Evolutionary conservation across 2,888 invertebrate genomes (phyloP).

Genomic region (Torymus aiolomorphi): DNA sequence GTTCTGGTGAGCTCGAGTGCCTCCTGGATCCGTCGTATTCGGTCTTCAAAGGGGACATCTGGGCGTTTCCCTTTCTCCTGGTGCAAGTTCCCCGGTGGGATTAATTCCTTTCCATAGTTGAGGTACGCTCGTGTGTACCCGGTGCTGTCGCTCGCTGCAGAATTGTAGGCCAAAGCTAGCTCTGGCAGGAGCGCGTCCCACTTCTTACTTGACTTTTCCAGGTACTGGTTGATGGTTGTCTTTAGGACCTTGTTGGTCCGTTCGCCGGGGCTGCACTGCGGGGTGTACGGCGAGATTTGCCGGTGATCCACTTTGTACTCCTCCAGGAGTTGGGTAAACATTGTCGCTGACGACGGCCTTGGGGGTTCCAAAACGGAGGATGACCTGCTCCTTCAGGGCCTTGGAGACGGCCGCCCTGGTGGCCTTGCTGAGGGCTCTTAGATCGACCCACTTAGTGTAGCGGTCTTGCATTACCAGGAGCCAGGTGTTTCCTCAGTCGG

Average conservation of each 20-base stretch:
- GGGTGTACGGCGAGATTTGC: conserved; percentile 6
- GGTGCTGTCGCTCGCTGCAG: too few relatives aligned
- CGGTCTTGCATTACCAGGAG: conserved; percentile 57
- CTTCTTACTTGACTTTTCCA: not conserved
- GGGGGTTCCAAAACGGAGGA: not conserved
- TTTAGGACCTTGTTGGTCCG: conserved; percentile 7
- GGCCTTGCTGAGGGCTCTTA: not conserved
- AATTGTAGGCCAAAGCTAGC: too few relatives aligned
- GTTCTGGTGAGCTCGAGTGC: too few relatives aligned
- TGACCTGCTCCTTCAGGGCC: not conserved
- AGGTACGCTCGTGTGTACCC: too few relatives aligned
- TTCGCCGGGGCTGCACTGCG: conserved; percentile 11
- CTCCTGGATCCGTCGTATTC: too few relatives aligned
- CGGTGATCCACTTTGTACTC: not conserved
- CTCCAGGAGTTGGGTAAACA: not conserved
- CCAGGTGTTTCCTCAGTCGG: not conserved
- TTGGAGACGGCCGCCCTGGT: not conserved
- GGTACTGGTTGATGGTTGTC: not conserved
- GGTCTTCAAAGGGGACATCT: too few relatives aligned
- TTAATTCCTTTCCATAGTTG: too few relatives aligned
- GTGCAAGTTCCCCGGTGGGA: too few relatives aligned
- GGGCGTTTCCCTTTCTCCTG: too few relatives aligned
- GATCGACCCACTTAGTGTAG: too few relatives aligned
- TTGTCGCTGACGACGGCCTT: not conserved
- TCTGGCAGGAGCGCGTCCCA: not conserved